phyloP scores from a whole-genome alignment of 2,113 vertebrate species.

The Lanius ludovicianus region DNA sequence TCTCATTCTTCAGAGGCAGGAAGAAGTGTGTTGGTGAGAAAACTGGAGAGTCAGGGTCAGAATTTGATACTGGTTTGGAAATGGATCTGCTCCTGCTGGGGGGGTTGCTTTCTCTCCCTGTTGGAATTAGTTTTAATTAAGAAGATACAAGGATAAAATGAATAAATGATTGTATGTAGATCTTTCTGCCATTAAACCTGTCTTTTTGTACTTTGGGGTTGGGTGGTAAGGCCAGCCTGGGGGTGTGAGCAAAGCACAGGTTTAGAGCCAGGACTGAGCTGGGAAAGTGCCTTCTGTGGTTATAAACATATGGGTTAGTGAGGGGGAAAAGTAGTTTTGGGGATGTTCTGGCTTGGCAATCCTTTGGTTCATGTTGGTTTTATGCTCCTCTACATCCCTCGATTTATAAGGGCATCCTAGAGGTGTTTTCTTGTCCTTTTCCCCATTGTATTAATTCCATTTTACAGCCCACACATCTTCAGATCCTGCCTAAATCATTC shows the following conservation, averaged over 20 bases:
- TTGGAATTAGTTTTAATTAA: not conserved
- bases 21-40: not conserved
- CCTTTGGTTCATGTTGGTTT: not conserved
- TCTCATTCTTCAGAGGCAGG: not conserved
- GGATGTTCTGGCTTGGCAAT: not conserved
- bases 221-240: not conserved
- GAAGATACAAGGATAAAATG: not conserved
- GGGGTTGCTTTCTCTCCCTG: not conserved
- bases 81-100: not conserved
- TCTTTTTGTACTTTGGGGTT: not conserved
- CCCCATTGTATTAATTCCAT: not conserved
- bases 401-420: not conserved
- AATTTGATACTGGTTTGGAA: not conserved
- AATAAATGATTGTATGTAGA: not conserved
- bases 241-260: not conserved
- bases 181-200: not conserved
- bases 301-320: accelerated
- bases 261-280: not conserved
- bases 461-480: not conserved
- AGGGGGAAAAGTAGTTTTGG: not conserved
- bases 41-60: not conserved
- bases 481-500: not conserved
- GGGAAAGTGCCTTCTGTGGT: not conserved
- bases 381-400: not conserved
- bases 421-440: not conserved